These are phyloP conservation scores for Diloba caeruleocephala DNA, from an alignment of 2,888 invertebrate species.

Conservation along the genomic window DNA sequence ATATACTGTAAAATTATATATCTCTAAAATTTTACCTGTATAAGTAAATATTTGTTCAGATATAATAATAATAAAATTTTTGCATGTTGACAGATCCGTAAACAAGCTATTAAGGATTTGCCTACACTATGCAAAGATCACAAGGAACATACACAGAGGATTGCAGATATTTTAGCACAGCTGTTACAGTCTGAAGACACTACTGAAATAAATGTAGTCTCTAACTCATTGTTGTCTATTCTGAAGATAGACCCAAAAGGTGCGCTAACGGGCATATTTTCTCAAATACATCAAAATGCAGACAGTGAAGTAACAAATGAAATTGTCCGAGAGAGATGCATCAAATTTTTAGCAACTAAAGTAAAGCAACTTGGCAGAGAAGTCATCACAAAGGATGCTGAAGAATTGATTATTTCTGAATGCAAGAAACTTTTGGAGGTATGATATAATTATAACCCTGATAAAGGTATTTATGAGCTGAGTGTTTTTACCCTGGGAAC, in stretches of 20 bases:
- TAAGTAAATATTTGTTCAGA: neutral
- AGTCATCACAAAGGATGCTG: constrained; percentile 94
- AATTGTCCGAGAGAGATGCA: constrained; percentile 94
- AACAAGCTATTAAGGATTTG: constrained; percentile 97
- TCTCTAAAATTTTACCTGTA: too few species aligned
- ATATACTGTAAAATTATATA: too few species aligned
- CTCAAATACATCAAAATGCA: constrained; percentile 87
- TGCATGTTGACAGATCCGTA: constrained; percentile 92
- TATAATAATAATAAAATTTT: neutral
- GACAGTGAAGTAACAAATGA: constrained; percentile 90
- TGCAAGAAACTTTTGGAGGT: constrained; percentile 95
- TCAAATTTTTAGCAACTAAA: constrained; percentile 96
- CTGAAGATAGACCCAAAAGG: constrained; percentile 93
- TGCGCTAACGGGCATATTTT: constrained; percentile 87
- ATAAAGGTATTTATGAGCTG: too few species aligned
- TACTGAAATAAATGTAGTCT: constrained; percentile 95
- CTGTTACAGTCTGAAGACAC: constrained; percentile 96
- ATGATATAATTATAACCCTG: too few species aligned
- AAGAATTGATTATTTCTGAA: constrained; percentile 94
- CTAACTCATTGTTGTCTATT: constrained; percentile 94
- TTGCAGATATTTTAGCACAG: constrained; percentile 97
- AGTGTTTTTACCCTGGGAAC: too few species aligned
- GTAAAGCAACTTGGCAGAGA: constrained; percentile 94
- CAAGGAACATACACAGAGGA: constrained; percentile 94
- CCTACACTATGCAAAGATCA: constrained; percentile 96